Base-by-base conservation (phyloP, 2,888 invertebrate species). In the Mimumesa dahlbomi region DNA sequence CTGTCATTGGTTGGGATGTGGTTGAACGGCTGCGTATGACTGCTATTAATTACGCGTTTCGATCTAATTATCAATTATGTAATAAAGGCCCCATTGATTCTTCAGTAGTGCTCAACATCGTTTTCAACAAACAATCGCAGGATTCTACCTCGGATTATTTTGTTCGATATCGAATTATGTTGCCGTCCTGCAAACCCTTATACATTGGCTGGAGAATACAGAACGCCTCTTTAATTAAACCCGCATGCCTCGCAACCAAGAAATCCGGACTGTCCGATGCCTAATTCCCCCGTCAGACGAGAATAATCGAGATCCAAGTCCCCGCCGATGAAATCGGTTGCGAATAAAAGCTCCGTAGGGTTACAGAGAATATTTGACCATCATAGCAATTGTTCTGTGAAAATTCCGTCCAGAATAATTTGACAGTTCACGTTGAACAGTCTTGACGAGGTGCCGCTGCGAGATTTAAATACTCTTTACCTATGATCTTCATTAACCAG, bases 171-270 rank as follows among this genome's bases (percentile, higher is more conserved):
- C n/a, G n/a, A n/a, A n/a, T n/a, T n/a, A n/a, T n/a, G n/a, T n/a
- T n/a, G n/a, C n/a, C n/a, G n/a, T n/a, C n/a, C n/a, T n/a, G n/a
- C n/a, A n/a, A n/a, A n/a, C n/a, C 16, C 40, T 42, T 36, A 49
- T 19, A 22, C 29, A 25, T 46, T 38, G 46, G n/a, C 48, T 45
- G 48, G 19, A 42, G 19, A 45, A 31, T 46, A 61, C 13, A 43
- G 40, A 58, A 40, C 57, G 79, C 68, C 73, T 80, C 83, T 85
- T 87, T 86, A 87, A 87, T 87, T 87, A 86, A 87, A 78, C 82
- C 73, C 75, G 73, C 79, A 81, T 83, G 79, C 81, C 74, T 69
- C 67, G 72, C 59, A 73, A 63, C 65, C 67, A 65, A 80, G 73
- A 75, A 81, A 79, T 57, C 73, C 56, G 74, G 63, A 29, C 62